These are phyloP conservation scores for Cantharis nigra DNA, from an alignment of 2,888 invertebrate species.

Conservation along the genomic window DNA sequence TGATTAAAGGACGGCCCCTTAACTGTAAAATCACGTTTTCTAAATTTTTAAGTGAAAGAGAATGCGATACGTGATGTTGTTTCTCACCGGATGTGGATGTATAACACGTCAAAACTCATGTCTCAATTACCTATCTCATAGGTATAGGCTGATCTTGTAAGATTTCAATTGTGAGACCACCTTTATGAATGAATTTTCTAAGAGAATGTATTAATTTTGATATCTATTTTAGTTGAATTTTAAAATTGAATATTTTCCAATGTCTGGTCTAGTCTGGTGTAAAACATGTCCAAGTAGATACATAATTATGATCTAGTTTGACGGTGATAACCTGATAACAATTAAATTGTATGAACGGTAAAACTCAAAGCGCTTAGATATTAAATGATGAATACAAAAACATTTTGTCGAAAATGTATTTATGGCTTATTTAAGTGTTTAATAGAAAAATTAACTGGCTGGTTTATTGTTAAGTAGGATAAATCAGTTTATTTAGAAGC, in stretches of 20 bases:
- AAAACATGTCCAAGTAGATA: background rate
- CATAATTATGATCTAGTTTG: too few relatives aligned
- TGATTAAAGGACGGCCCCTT: too few relatives aligned
- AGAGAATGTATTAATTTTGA: background rate
- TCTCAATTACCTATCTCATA: background rate
- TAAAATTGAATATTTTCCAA: background rate
- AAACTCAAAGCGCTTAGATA: background rate
- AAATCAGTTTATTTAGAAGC: background rate
- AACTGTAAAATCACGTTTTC: background rate
- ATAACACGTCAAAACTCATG: background rate
- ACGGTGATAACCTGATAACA: background rate
- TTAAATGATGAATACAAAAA: background rate
- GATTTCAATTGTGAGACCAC: background rate
- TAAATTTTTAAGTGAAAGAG: background rate
- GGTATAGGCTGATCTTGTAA: background rate
- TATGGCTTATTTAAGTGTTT: background rate
- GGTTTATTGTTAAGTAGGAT: background rate
- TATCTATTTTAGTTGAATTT: background rate
- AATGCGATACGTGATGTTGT: background rate
- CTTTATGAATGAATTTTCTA: background rate
- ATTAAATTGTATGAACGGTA: background rate
- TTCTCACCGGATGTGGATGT: background rate
- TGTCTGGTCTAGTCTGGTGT: background rate
- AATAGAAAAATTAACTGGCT: background rate
- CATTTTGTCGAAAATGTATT: background rate